These are phyloP conservation scores for Trichomalopsis sarcophagae DNA, from an alignment of 1,140 invertebrate genomes.

Conservation along the genomic window DNA sequence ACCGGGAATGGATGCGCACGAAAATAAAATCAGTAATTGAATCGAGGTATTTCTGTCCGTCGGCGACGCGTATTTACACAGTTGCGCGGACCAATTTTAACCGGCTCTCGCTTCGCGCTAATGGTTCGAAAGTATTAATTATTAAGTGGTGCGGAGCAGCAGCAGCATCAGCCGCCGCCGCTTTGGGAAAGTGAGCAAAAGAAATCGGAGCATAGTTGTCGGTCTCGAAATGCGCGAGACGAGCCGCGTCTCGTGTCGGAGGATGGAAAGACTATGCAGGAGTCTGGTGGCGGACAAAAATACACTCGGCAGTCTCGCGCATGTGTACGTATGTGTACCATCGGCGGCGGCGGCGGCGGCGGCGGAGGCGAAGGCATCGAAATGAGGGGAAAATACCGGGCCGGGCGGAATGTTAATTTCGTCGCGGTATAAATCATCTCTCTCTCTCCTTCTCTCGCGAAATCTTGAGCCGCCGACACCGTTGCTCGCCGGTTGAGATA, in stretches of 20 bases:
- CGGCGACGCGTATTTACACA: constrained; percentile 41
- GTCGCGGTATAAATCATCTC: constrained; percentile 62
- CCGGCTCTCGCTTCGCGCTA: constrained; percentile 35
- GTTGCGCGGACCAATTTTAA: constrained; percentile 47
- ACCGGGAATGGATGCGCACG: constrained; percentile 6
- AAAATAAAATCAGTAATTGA: constrained; percentile 54
- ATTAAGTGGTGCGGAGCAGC: constrained; percentile 42
- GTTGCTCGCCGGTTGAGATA: not conserved
- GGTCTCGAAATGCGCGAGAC: constrained; percentile 27
- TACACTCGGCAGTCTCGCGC: constrained; percentile 31
- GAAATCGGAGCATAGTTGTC: constrained; percentile 25
- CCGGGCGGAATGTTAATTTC: constrained; percentile 65
- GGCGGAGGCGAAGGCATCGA: constrained; percentile 54
- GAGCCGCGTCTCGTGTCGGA: constrained; percentile 40
- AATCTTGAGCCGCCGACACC: constrained; percentile 31
- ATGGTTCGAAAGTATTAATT: constrained; percentile 52
- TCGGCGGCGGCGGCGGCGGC: not conserved
- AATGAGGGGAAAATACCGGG: constrained; percentile 63
- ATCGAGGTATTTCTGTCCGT: constrained; percentile 39
- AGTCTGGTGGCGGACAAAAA: constrained; percentile 50
- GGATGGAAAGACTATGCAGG: constrained; percentile 47
- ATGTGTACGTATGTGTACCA: constrained; percentile 8
- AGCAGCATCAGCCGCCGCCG: not conserved
- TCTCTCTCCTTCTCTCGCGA: constrained; percentile 29
- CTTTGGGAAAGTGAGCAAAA: not conserved